Evolutionary conservation across 2,797 vertebrate genomes (phyloP), one percentile per base, ranked within the genome.

Genomic region (Australoheros facetus): DNA sequence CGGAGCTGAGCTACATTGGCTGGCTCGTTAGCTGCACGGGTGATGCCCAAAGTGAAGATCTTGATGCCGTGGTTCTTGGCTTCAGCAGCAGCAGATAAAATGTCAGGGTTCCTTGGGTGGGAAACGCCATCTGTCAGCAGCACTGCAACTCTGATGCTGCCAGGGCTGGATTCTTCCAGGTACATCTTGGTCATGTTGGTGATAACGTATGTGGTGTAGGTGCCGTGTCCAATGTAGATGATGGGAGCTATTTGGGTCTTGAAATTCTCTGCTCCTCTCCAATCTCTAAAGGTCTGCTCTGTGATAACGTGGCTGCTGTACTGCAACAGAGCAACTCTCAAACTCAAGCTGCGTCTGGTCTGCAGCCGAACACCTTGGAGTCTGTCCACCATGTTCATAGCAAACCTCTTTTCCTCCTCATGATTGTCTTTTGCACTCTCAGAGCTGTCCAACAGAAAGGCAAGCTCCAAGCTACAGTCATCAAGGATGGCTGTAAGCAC

Each of bases 61-160:
- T 94, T 93, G 77, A 98, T 94, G 7, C 96, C 97, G 88, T 98
- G 97, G 90, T 97, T 96, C 92, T 97, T 98, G 83, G 97, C 97
- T 57, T 97, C 96, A 57, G 97, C 96, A 30, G 95, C 94, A 64
- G 97, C 97, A 19, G 97, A 95, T 92, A 97, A 97, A 92, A 98
- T 97, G 76, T 98, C 97, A n/a, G 97, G 97, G 84, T 98, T 98
- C 90, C 97, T 96, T 4, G 97, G 97, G 81, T 98, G 97, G 58
- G 96, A 96, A 26, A 95, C 90, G 2, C 97, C 97, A 42, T 98
- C 96, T 0, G 97, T 97, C 56, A 98, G 92, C 34, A 98, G 95
- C 69, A 98, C 3, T 0, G 96, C 96, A 58, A 97, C 94, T 92
- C 95, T 97, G 86, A 97, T 88, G 58, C 96, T 95, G 28, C 92